Conservation (phyloP, 2,888 invertebrate species). For the Volucella zonaria region DNA sequence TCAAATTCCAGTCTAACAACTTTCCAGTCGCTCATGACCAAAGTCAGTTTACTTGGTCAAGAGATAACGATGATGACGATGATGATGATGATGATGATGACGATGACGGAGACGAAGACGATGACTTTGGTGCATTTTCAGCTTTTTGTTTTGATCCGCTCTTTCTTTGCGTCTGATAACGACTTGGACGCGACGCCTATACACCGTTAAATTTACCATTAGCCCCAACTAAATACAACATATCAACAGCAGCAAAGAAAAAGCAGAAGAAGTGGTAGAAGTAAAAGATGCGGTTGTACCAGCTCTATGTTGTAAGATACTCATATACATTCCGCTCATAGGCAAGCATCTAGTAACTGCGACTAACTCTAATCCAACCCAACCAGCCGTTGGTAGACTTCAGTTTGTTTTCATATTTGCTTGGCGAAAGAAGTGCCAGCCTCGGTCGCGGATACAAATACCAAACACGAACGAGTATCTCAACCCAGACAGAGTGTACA, state of each 20-base stretch:
- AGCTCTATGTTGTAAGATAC: slow-evolving; percentile 50
- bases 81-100: no score
- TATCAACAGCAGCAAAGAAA: background rate
- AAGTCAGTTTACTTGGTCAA: slow-evolving; percentile 67
- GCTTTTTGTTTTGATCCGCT: slow-evolving; percentile 65
- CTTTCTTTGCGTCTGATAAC: slow-evolving; percentile 57
- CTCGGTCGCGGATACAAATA: slow-evolving; percentile 56
- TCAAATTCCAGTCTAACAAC: slow-evolving; percentile 68
- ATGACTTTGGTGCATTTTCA: slow-evolving; percentile 58
- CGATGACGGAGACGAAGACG: background rate
- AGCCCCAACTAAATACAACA: no score
- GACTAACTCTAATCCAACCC: slow-evolving; percentile 64
- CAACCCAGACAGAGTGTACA: slow-evolving; percentile 23
- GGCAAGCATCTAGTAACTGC: slow-evolving; percentile 58
- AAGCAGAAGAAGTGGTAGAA: slow-evolving; percentile 25
- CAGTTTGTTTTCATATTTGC: slow-evolving; percentile 69
- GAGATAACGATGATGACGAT: background rate
- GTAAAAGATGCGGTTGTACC: slow-evolving; percentile 50
- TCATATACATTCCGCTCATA: slow-evolving; percentile 56
- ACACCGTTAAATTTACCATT: slow-evolving; percentile 60
- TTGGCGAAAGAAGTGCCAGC: slow-evolving; percentile 65
- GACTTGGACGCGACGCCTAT: slow-evolving; percentile 2
- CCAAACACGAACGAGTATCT: slow-evolving; percentile 5
- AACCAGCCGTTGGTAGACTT: slow-evolving; percentile 17
- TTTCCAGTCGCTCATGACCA: slow-evolving; percentile 63